phyloP scores from a whole-genome alignment of 2,113 vertebrate genomes.

The Xenus cinereus region DNA sequence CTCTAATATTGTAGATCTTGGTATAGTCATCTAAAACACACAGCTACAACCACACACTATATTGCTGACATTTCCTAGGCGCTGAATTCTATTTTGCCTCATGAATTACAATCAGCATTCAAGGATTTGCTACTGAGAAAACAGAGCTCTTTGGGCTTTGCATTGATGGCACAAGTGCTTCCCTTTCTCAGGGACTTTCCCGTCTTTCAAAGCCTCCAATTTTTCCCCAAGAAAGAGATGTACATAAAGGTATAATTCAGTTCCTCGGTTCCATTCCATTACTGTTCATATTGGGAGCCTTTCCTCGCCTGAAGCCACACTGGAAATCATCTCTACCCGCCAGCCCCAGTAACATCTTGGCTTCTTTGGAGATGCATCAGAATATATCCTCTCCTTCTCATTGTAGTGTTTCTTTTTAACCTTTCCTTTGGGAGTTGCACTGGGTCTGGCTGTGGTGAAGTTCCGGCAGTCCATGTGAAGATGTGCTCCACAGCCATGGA shows the following conservation, averaged over 20 bases:
- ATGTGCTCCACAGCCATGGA: not conserved
- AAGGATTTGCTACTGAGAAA: not conserved
- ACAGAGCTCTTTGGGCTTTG: not conserved
- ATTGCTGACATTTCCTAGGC: not conserved
- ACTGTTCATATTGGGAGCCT: not conserved
- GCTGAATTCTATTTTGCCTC: not conserved
- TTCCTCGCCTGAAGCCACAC: not conserved
- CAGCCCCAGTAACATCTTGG: not conserved
- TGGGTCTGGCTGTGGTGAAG: not conserved
- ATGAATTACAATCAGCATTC: not conserved
- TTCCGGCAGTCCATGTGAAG: not conserved
- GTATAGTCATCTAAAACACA: not conserved
- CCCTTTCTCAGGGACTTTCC: not conserved
- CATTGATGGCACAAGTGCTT: not conserved
- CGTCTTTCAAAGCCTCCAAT: not conserved
- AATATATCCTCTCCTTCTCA: not conserved
- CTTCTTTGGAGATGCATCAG: not conserved
- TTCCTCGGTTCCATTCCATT: not conserved
- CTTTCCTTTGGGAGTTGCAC: not conserved
- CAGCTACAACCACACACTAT: not conserved
- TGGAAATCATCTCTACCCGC: not conserved
- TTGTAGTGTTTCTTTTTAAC: not conserved
- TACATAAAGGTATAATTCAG: not conserved
- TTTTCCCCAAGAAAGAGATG: not conserved
- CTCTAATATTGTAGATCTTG: not conserved